Percentiles rank a stretch among this genome's conserved stretches.
Evolutionary conservation across 2,888 invertebrate genomes (phyloP).

Genomic region (Frankliniella fusca): DNA sequence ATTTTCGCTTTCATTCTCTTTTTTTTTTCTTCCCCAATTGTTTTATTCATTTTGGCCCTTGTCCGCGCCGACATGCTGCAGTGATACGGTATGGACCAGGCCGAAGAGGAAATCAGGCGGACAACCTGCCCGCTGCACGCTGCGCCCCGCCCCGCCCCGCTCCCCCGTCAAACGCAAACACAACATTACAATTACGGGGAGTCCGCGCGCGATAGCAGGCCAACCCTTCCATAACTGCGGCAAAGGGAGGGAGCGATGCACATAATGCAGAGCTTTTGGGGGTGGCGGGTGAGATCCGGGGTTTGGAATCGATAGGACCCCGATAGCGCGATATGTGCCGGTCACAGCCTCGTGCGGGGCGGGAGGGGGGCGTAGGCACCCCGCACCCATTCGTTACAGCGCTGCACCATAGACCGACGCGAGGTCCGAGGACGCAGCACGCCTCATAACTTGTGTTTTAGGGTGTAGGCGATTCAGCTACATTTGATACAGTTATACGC

Average conservation of each 20-base stretch:
- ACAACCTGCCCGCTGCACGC: neutral
- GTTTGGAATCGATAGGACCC: neutral
- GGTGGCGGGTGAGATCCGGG: neutral
- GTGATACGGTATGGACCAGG: no score
- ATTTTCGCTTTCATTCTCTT: no score
- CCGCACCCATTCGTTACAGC: neutral
- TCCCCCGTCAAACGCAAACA: constrained; percentile 12
- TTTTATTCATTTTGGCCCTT: no score
- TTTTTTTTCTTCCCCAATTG: no score
- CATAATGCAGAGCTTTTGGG: neutral
- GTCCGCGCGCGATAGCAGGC: neutral
- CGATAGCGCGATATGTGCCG: neutral
- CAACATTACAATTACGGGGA: constrained; percentile 19
- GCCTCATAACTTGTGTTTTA: no score
- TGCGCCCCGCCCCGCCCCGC: neutral
- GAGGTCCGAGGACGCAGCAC: neutral
- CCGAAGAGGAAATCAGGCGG: neutral
- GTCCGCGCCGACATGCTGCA: no score
- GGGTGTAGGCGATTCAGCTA: no score
- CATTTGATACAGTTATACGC: no score
- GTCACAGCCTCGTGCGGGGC: neutral
- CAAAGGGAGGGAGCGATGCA: neutral
- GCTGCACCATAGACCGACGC: neutral
- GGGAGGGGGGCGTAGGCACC: no score
- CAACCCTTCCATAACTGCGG: neutral